These are phyloP conservation scores for Anthopleura sola DNA, from an alignment of 64 coral and sea anemone genomes.

Conservation along the genomic window DNA sequence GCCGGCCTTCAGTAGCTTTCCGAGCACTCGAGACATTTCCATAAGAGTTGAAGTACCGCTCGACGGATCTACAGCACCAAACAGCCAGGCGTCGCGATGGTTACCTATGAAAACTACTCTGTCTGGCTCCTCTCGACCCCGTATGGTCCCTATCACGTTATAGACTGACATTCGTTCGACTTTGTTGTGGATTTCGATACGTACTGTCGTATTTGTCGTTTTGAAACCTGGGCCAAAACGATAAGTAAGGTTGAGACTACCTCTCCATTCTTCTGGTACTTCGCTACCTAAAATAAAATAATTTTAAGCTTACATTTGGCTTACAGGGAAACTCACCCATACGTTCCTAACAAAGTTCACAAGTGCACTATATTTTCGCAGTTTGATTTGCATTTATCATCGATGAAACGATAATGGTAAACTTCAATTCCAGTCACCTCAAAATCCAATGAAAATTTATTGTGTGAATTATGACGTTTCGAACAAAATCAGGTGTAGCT, in stretches of 20 bases:
- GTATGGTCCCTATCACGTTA: slow-evolving; percentile 51
- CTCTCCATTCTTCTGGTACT: slow-evolving; percentile 33
- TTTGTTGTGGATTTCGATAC: slow-evolving; percentile 41
- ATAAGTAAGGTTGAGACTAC: slow-evolving; percentile 44
- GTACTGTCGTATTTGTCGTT: slow-evolving; percentile 23
- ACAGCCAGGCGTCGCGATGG: slow-evolving; percentile 73
- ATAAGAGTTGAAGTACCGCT: slow-evolving; percentile 70
- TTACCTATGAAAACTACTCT: slow-evolving; percentile 70
- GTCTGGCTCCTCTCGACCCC: slow-evolving; percentile 39
- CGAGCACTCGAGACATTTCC: slow-evolving; percentile 77
- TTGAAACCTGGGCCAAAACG: slow-evolving; percentile 49
- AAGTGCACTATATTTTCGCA: too few relatives aligned
- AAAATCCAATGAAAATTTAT: too few relatives aligned
- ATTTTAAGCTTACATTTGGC: too few relatives aligned
- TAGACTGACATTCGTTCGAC: slow-evolving; percentile 13
- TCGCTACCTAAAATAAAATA: slow-evolving; percentile 20
- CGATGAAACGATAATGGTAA: too few relatives aligned
- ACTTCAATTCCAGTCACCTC: too few relatives aligned
- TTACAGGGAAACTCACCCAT: too few relatives aligned
- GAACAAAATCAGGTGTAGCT: too few relatives aligned
- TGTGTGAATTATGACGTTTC: too few relatives aligned
- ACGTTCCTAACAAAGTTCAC: too few relatives aligned
- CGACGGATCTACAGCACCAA: slow-evolving; percentile 76
- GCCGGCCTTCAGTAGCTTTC: slow-evolving; percentile 44
- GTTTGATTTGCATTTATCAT: too few relatives aligned